Evolutionary conservation across 2,797 vertebrate genomes (phyloP), one percentile per base, ranked within the genome.

Genomic region (Lepilemur ruficaudatus): DNA sequence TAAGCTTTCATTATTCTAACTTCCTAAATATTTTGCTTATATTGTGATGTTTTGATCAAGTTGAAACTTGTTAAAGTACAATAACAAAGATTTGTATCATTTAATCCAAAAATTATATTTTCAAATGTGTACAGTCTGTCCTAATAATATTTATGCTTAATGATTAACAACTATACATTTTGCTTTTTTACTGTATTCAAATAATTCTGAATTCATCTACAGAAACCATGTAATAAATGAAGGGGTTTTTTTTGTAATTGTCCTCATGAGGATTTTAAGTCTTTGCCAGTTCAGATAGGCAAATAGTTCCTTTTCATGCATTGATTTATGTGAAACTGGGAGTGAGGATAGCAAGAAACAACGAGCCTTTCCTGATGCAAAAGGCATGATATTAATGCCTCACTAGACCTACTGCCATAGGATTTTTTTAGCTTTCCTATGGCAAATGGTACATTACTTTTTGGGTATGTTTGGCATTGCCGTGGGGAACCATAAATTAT

Each of bases 281-380:
- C 86, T 96, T 93, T 95, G 72, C 52, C 91, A 97, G 89, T 98
- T 97, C 95, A 95, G 94, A 91, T 93, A 97, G 93, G 63, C 97
- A 97, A 97, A 85, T 83, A 86, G 28, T 78, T 94, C 65, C 95
- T 89, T 95, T 94, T 84, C 99, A 98, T 99, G 97, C 92, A 93
- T 97, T 99, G 99, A 99, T 99, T 98, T 99, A 99, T 99, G 98
- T 98, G 94, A 97, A 98, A 97, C 89, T 97, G 98, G 98, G 98
- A 98, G 98, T 94, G 97, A 97, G 98, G 93, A 97, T 97, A 98
- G 97, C 98, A 98, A 99, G 98, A 99, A 99, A 98, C 97, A 95
- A 98, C 98, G 98, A 97, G 96, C 98, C 97, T 98, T 98, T 97
- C 99, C 99, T 98, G 98, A 98, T 99, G 99, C 97, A 98, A 99